phyloP scores from a whole-genome alignment of 2,888 invertebrate species.

The Caenorhabditis sulstoni region DNA sequence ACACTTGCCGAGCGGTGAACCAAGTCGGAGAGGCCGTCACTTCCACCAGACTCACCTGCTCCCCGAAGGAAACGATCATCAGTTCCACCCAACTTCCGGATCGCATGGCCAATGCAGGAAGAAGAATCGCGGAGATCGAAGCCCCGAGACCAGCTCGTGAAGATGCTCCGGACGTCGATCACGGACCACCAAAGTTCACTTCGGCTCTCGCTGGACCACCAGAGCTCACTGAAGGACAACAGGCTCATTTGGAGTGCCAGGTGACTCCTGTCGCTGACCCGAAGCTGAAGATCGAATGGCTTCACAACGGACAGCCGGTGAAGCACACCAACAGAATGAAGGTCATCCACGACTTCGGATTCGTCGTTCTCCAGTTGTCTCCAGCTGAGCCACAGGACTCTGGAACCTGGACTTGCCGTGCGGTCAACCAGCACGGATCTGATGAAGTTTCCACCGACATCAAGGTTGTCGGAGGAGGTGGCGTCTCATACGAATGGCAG shows the following conservation, averaged over 20 bases:
- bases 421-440: constrained; percentile 93
- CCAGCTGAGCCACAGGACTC: constrained; percentile 93
- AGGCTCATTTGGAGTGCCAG: constrained; percentile 95
- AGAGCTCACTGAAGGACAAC: constrained; percentile 93
- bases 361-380: constrained; percentile 91
- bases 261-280: constrained; percentile 95
- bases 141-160: constrained; percentile 68
- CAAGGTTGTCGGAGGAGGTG: constrained; percentile 75
- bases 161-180: constrained; percentile 85
- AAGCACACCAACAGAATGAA: constrained; percentile 85
- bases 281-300: constrained; percentile 78
- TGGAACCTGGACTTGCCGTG: constrained; percentile 90
- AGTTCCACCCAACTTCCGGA: constrained; percentile 92
- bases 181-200: constrained; percentile 89
- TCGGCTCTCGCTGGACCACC: constrained; percentile 88
- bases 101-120: constrained; percentile 87
- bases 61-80: constrained; percentile 89
- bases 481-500: constrained; percentile 80
- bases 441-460: constrained; percentile 84
- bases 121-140: constrained; percentile 83
- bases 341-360: constrained; percentile 89
- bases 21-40: constrained; percentile 87
- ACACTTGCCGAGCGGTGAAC: constrained; percentile 74
- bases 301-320: constrained; percentile 90
- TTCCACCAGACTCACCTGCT: constrained; percentile 90